Evolutionary conservation across 2,797 vertebrate species (phyloP).

Genomic region (Cetoscarus ocellatus): DNA sequence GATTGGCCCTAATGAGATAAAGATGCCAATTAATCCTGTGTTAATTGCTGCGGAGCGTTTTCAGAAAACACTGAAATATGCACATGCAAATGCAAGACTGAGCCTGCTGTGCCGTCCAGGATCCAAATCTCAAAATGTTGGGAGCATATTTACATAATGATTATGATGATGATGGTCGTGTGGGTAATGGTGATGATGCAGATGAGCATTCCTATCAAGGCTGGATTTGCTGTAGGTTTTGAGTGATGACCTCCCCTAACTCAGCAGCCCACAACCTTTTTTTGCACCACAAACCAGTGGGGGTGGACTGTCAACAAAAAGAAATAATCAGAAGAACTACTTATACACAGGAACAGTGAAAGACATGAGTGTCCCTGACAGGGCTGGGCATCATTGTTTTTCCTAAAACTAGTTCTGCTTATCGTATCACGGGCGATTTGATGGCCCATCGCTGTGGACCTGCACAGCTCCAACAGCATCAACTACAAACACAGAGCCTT

Average conservation of each 20-base stretch:
- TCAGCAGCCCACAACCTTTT: neutral
- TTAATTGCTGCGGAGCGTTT: constrained; percentile 97
- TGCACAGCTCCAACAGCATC: too few relatives aligned
- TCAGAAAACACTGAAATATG: constrained; percentile 96
- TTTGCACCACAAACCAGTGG: too few relatives aligned
- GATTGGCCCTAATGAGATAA: constrained; percentile 99
- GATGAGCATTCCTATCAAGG: constrained; percentile 57
- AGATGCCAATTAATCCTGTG: constrained; percentile 99
- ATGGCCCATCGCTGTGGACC: too few relatives aligned
- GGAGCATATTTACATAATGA: constrained; percentile 73
- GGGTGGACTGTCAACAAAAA: too few relatives aligned
- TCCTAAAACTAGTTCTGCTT: too few relatives aligned
- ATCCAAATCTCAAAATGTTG: constrained; percentile 61
- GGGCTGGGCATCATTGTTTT: too few relatives aligned
- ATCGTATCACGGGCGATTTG: too few relatives aligned
- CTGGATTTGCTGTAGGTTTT: constrained; percentile 51
- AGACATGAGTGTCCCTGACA: too few relatives aligned
- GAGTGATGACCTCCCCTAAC: constrained; percentile 54
- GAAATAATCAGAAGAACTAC: too few relatives aligned
- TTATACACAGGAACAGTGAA: too few relatives aligned
- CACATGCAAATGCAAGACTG: constrained; percentile 93
- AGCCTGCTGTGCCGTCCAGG: constrained; percentile 85
- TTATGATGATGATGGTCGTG: constrained; percentile 62
- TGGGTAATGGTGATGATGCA: constrained; percentile 52
- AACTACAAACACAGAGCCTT: too few relatives aligned